Evolutionary conservation across 2,888 invertebrate genomes (phyloP).

Genomic region (Toxonevra muliebris): DNA sequence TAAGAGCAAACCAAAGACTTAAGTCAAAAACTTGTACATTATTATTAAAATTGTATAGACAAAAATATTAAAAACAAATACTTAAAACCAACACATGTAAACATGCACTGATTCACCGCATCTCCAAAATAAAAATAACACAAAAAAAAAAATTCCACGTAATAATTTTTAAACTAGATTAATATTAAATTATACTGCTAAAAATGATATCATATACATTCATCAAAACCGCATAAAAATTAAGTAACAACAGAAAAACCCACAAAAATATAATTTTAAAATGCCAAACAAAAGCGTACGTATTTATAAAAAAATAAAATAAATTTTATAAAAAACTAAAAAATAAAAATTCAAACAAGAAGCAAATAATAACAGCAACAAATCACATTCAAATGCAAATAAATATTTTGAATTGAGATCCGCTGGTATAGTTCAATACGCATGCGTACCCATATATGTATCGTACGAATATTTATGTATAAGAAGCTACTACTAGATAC

Average conservation of each 20-base stretch:
- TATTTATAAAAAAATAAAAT: no score
- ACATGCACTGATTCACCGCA: no score
- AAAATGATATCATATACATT: constrained; percentile 13
- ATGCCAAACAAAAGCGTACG: no score
- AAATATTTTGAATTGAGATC: not conserved
- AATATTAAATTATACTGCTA: no score
- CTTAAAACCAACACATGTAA: no score
- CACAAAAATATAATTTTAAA: not conserved
- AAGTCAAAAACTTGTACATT: no score
- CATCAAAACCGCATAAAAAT: constrained; percentile 12
- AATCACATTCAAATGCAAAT: constrained; percentile 10
- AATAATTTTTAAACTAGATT: no score
- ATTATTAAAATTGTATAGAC: no score
- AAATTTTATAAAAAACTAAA: not conserved
- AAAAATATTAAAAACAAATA: no score
- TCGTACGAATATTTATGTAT: not conserved
- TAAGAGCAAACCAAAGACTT: no score
- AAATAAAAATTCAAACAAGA: not conserved
- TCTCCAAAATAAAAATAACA: no score
- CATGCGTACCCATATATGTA: not conserved
- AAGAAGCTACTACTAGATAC: not conserved
- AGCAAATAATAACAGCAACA: not conserved
- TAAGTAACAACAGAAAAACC: not conserved
- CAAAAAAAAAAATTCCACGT: no score
- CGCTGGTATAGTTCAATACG: not conserved